Evolutionary conservation across 30 jellyfish, hydroid and myxozoan genomes (phyloP), one percentile per base, ranked within the genome.

Genomic region (Hydractinia echinata): DNA sequence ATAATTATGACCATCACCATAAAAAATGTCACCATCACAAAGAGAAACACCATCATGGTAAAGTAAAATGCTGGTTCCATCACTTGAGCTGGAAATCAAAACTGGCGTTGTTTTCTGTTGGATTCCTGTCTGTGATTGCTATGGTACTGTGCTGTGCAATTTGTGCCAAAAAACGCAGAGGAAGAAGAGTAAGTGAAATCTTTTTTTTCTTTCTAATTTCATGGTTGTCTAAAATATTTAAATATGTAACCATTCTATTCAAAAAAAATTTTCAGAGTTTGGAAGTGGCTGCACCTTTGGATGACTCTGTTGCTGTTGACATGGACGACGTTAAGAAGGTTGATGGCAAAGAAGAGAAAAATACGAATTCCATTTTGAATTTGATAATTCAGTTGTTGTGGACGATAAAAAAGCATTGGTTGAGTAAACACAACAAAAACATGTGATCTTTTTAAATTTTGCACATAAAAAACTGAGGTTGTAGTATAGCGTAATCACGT

Each of bases 371-470:
- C 83, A 74, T 55, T 74, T 74, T 74, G 70, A 74, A 50, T 74
- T 74, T 50, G 83, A 74, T 8, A 44, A 74, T 74, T 54, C 62
- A 49, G 68, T 74, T 74, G 83, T 74, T 74, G 83, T 74, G 58
- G 66, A 58, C 1, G 83, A 74, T 55, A 74, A 39, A 3, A 58
- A 74, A 49, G 51, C 51, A 48, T 49, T 74, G 66, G 54, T 74
- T 64, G 74, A 64, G n/a, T 64, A 64, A 64, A 30, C n/a, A n/a
- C n/a, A n/a, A n/a, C n/a, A 30, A 30, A 30, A 30, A 30, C 44
- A 30, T 30, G 44, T 30, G 44, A 30, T 30, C 44, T 30, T 30
- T 30, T 30, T 30, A 30, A 30, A 30, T 30, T 30, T 30, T 30
- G 44, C 44, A 30, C 44, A 30, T 30, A 30, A 30, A 30, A 30